Percentiles rank a stretch among this genome's conserved stretches.
Conservation (phyloP, 2,113 vertebrate species). For the Mirza zaza region DNA sequence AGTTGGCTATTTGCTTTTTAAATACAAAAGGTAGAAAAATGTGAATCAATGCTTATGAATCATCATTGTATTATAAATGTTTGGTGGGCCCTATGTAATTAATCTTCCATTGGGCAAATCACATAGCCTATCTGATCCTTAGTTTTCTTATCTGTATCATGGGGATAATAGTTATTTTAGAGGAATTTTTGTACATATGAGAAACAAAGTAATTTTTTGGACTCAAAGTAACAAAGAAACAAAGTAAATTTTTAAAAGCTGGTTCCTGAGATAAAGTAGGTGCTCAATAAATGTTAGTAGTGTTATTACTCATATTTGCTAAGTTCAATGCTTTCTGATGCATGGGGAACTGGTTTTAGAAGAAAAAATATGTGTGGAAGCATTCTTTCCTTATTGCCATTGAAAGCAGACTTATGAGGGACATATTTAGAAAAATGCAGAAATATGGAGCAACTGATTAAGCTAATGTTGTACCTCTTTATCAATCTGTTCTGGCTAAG, state of each 20-base stretch:
- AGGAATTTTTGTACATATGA: background rate
- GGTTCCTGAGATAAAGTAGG: background rate
- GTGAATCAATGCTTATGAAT: background rate
- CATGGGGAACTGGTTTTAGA: background rate
- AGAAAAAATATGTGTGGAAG: background rate
- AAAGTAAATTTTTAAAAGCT: background rate
- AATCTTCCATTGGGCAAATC: background rate
- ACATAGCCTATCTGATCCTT: background rate
- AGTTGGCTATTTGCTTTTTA: background rate
- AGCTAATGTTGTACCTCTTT: constrained; percentile 65
- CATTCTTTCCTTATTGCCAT: background rate
- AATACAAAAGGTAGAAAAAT: background rate
- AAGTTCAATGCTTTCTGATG: background rate
- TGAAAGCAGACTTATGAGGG: constrained; percentile 26
- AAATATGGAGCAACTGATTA: constrained; percentile 53
- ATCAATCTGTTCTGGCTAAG: constrained; percentile 65
- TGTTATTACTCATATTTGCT: background rate
- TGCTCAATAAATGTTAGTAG: background rate
- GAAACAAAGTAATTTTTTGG: background rate
- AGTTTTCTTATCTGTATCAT: background rate
- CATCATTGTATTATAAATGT: background rate
- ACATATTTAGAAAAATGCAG: constrained; percentile 37
- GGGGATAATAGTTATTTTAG: background rate
- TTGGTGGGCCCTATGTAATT: background rate
- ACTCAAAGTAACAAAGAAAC: background rate